These are phyloP conservation scores for Sphaeridia pumilis DNA, from an alignment of 2,888 invertebrate species.

Conservation along the genomic window DNA sequence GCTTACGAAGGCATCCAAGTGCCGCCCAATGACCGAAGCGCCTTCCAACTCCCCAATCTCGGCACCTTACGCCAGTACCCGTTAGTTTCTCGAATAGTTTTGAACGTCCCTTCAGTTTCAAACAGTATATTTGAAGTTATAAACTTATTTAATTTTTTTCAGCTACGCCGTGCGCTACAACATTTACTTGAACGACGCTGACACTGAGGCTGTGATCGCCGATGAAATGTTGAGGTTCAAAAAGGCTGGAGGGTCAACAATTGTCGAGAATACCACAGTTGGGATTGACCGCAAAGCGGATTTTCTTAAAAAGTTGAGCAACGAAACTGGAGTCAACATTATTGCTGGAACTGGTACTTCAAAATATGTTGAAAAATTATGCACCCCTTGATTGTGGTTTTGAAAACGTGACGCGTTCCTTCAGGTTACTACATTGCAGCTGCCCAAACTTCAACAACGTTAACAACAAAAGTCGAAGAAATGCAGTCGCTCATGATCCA, in stretches of 20 bases:
- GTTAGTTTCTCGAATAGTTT: slow-evolving; percentile 28
- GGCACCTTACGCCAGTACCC: slow-evolving; percentile 61
- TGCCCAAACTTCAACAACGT: slow-evolving; percentile 46
- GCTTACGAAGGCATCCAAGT: slow-evolving; percentile 11
- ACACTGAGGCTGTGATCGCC: slow-evolving; percentile 48
- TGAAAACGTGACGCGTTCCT: too few relatives aligned
- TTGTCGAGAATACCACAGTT: slow-evolving; percentile 66
- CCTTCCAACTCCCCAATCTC: slow-evolving; percentile 47
- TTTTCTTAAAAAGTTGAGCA: slow-evolving; percentile 50
- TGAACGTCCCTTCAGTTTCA: slow-evolving; percentile 1
- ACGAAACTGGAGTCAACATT: slow-evolving; percentile 54
- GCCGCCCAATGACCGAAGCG: slow-evolving; percentile 17
- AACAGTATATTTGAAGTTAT: background rate
- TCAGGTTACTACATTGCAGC: slow-evolving; percentile 57
- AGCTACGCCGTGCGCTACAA: slow-evolving; percentile 58
- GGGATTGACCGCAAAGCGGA: slow-evolving; percentile 55
- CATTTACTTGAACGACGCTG: slow-evolving; percentile 49
- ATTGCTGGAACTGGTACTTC: slow-evolving; percentile 68
- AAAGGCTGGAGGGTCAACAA: slow-evolving; percentile 57
- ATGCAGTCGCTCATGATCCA: slow-evolving; percentile 53
- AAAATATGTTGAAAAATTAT: too few relatives aligned
- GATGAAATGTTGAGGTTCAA: slow-evolving; percentile 56
- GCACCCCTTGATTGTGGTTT: too few relatives aligned
- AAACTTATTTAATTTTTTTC: slow-evolving; percentile 2
- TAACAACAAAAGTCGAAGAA: slow-evolving; percentile 48